These are phyloP conservation scores for Petaurus breviceps DNA, from an alignment of 2,113 vertebrate genomes.

Conservation along the genomic window DNA sequence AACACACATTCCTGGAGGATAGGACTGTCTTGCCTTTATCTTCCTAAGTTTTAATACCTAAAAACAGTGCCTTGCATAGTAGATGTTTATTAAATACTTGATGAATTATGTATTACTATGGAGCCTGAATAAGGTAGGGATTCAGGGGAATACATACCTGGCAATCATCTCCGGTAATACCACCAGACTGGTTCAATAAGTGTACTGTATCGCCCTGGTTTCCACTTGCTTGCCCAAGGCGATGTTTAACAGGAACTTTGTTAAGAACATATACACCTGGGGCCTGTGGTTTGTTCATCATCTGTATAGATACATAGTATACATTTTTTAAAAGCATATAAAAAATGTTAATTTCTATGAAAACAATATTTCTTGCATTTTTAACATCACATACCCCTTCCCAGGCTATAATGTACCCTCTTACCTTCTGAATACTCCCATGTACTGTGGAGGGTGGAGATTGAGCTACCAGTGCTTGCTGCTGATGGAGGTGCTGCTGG, in stretches of 20 bases:
- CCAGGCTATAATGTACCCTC: background rate
- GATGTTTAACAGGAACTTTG: constrained; percentile 92
- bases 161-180: constrained; percentile 82
- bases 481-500: constrained; percentile 84
- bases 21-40: background rate
- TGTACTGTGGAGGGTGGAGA: constrained; percentile 80
- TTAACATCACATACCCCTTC: constrained; percentile 62
- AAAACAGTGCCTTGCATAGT: background rate
- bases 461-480: constrained; percentile 79
- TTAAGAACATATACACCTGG: constrained; percentile 94
- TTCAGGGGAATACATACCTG: constrained; percentile 81
- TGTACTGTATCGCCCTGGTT: constrained; percentile 84
- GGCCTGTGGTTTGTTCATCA: constrained; percentile 89
- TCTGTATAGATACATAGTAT: constrained; percentile 80
- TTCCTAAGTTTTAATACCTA: background rate
- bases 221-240: constrained; percentile 82
- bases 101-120: constrained; percentile 32
- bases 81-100: background rate
- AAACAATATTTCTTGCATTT: background rate
- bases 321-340: constrained; percentile 10
- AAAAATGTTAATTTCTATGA: background rate
- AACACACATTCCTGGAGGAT: background rate
- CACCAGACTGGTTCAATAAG: constrained; percentile 80
- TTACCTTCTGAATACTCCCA: constrained; percentile 87
- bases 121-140: background rate